Evolutionary conservation across 2,113 vertebrate genomes (phyloP).

Genomic region (Notarius quadriscutis): DNA sequence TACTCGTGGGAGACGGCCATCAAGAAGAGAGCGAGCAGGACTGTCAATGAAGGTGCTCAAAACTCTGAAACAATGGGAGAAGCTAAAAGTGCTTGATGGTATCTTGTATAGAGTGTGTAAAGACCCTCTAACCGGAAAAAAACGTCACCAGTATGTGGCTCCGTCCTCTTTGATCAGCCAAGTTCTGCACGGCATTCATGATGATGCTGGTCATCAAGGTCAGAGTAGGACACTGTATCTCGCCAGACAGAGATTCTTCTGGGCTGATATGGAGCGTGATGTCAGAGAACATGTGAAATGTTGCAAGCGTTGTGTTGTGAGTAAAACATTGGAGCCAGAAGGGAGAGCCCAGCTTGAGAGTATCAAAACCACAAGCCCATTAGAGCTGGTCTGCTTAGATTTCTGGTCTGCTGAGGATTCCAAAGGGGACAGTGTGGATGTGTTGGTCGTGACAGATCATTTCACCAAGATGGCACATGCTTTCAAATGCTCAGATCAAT

Average conservation of each 20-base stretch:
- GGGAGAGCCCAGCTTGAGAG: background rate
- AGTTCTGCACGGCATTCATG: background rate
- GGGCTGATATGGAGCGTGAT: background rate
- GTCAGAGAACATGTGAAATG: background rate
- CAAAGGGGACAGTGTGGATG: background rate
- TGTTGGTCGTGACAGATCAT: background rate
- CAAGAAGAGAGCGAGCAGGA: too few relatives aligned
- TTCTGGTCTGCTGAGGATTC: background rate
- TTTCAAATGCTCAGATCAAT: background rate
- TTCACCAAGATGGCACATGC: background rate
- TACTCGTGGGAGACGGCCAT: too few relatives aligned
- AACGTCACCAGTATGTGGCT: too few relatives aligned
- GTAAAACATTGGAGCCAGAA: background rate
- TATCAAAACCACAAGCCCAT: background rate
- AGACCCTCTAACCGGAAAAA: too few relatives aligned
- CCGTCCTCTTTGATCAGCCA: too few relatives aligned
- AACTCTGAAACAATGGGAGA: too few relatives aligned
- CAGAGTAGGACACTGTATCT: background rate
- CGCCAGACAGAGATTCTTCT: conserved; percentile 6
- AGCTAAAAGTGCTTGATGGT: too few relatives aligned
- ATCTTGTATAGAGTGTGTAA: too few relatives aligned
- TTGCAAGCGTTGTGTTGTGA: background rate
- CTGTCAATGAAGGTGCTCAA: too few relatives aligned
- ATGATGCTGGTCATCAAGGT: conserved; percentile 10
- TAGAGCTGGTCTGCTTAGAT: conserved; percentile 15